Evolutionary conservation across 37 sponge, comb jelly and placozoan genomes (phyloP).

Genomic region (Theonella swinhoei): DNA sequence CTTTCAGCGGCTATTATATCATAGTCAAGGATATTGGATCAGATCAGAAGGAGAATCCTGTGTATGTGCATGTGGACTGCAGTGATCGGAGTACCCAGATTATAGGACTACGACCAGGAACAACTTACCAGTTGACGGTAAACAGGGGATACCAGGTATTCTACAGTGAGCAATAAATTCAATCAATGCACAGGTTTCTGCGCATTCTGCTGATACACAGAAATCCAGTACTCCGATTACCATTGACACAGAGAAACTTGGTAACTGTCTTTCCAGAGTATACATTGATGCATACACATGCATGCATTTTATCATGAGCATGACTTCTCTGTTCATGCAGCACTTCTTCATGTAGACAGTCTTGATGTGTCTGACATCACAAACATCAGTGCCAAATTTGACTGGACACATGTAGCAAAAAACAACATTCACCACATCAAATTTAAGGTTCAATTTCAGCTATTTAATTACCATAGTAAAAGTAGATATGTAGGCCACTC

Average conservation of each 20-base stretch:
- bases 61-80: constrained; percentile 33
- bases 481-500: neutral
- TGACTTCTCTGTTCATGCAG: constrained; percentile 5
- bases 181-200: constrained; percentile 25
- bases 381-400: constrained; percentile 26
- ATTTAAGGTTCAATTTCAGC: constrained; percentile 30
- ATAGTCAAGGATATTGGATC: constrained; percentile 5
- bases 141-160: neutral
- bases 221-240: constrained; percentile 21
- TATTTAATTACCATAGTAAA: neutral
- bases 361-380: constrained; percentile 30
- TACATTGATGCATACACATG: neutral
- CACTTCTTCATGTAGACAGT: constrained; percentile 26
- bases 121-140: constrained; percentile 53
- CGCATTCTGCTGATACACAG: constrained; percentile 26
- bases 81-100: constrained; percentile 3
- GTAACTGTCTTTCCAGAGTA: constrained; percentile 2
- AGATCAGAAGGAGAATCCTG: constrained; percentile 6
- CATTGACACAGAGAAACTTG: constrained; percentile 33
- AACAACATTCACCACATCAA: constrained; percentile 48
- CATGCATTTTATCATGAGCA: neutral
- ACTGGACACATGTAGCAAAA: constrained; percentile 43
- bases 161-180: neutral
- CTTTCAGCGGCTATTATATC: constrained; percentile 35
- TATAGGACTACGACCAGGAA: constrained; percentile 46